phyloP scores from a whole-genome alignment of 2,113 vertebrate genomes.

The Alligator sinensis region DNA sequence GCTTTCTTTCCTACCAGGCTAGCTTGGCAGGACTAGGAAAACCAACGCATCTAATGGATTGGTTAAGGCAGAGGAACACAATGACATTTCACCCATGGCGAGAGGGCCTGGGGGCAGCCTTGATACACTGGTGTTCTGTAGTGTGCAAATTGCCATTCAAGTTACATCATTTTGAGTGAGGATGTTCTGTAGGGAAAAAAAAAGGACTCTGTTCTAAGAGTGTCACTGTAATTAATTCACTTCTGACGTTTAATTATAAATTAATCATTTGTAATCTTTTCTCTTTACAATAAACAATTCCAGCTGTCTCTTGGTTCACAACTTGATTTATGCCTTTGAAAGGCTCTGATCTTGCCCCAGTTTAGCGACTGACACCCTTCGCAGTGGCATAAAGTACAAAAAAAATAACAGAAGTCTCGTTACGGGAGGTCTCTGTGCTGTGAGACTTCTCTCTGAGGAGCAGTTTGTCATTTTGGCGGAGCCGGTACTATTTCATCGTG shows the following conservation, averaged over 20 bases:
- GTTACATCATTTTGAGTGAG: neutral
- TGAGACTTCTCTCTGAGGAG: neutral
- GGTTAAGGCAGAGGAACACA: neutral
- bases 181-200: neutral
- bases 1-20: neutral
- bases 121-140: neutral
- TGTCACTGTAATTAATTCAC: conserved; percentile 21
- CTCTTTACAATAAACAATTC: neutral
- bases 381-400: neutral
- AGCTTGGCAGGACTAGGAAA: neutral
- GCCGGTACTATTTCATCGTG: neutral
- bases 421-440: neutral
- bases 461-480: neutral
- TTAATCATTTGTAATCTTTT: neutral
- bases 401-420: neutral
- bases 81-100: neutral
- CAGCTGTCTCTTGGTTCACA: neutral
- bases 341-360: neutral
- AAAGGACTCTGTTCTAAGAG: neutral
- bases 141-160: neutral
- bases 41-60: neutral
- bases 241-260: conserved; percentile 40
- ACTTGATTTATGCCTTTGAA: neutral
- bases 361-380: neutral
- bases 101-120: neutral